These are phyloP conservation scores for Hucho hucho DNA, from an alignment of 2,113 vertebrate genomes.

Conservation along the genomic window DNA sequence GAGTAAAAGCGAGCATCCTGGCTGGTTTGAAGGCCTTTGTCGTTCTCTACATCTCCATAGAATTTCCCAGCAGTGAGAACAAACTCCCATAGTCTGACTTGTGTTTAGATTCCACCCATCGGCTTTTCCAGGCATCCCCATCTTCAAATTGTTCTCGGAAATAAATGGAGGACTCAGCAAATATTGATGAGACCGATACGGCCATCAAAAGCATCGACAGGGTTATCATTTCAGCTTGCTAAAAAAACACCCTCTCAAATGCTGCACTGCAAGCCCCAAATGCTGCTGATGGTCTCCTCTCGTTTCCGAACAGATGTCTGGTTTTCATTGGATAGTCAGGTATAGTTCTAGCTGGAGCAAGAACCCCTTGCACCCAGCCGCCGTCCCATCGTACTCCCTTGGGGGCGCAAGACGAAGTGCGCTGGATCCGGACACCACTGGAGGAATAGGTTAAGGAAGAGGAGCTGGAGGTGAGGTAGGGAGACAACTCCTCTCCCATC, in stretches of 20 bases:
- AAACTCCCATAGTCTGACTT: conserved; percentile 79
- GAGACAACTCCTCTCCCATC: too few relatives aligned
- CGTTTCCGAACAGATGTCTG: conserved; percentile 77
- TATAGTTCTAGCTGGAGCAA: too few relatives aligned
- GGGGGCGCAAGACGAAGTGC: too few relatives aligned
- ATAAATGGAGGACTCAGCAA: conserved; percentile 72
- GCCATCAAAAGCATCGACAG: conserved; percentile 68
- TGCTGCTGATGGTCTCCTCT: conserved; percentile 61
- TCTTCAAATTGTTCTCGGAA: conserved; percentile 84
- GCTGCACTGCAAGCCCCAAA: conserved; percentile 13
- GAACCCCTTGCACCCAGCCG: too few relatives aligned
- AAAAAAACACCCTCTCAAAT: conserved; percentile 8
- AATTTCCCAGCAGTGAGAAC: conserved; percentile 77
- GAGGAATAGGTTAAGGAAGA: too few relatives aligned
- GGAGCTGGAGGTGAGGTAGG: too few relatives aligned
- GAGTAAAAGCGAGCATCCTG: conserved; percentile 80
- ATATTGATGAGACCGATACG: conserved; percentile 52
- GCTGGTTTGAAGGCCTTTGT: conserved; percentile 81
- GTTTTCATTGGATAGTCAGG: conserved; percentile 71
- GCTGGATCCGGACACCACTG: too few relatives aligned
- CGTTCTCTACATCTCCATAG: conserved; percentile 78
- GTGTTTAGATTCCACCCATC: conserved; percentile 78
- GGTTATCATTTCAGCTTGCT: conserved; percentile 55
- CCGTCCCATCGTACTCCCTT: too few relatives aligned
- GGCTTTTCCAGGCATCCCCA: conserved; percentile 75